Conservation (phyloP, 2,113 vertebrate species). For the Spermophilus dauricus region DNA sequence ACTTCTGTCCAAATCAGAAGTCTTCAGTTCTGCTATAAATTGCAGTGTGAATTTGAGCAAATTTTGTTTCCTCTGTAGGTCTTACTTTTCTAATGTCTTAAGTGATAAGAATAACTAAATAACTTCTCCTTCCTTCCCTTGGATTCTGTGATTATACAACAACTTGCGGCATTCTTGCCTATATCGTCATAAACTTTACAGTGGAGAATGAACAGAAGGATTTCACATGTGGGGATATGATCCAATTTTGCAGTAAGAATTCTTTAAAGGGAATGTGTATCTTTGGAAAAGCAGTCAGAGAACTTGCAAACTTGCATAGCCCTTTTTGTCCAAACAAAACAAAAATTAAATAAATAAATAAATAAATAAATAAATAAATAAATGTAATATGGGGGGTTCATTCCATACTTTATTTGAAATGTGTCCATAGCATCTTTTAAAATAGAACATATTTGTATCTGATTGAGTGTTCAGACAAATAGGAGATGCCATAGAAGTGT, state of each 20-base stretch:
- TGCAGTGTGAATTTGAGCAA: neutral
- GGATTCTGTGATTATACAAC: conserved; percentile 27
- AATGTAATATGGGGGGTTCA: neutral
- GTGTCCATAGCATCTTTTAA: neutral
- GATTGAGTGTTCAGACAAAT: neutral
- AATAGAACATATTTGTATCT: conserved; percentile 31
- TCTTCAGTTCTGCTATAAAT: neutral
- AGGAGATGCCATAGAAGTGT: conserved; percentile 40
- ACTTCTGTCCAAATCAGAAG: neutral
- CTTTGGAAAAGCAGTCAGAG: conserved; percentile 8
- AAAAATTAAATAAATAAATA: neutral
- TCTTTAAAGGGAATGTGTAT: conserved; percentile 35
- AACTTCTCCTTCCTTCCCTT: neutral
- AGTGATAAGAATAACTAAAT: conserved; percentile 29
- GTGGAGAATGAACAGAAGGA: neutral
- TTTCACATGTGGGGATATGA: neutral
- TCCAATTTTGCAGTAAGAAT: neutral
- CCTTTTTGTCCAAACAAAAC: neutral
- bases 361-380: neutral
- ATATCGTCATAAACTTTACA: conserved; percentile 48
- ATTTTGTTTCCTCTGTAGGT: neutral
- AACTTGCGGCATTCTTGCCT: conserved; percentile 1
- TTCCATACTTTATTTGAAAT: conserved; percentile 32
- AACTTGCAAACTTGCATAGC: conserved; percentile 5
- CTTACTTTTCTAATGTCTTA: conserved; percentile 41